phyloP scores from a whole-genome alignment of 1,140 invertebrate species.

The Leptestheria dahalacensis region DNA sequence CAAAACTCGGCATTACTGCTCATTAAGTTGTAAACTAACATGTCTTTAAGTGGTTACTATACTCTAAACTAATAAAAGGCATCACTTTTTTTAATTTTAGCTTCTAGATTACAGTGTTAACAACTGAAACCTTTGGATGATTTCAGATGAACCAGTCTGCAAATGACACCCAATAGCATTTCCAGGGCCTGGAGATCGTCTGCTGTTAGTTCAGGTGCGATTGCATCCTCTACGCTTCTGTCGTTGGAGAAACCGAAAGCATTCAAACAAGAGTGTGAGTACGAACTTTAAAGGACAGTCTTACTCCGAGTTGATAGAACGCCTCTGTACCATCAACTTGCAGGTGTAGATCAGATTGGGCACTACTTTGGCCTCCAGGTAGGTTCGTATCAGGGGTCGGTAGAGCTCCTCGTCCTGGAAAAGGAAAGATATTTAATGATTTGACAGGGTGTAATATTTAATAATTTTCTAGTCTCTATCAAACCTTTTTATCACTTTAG shows the following conservation, averaged over 20 bases:
- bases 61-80: too few species aligned
- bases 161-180: conserved; percentile 47
- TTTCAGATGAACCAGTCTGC: conserved; percentile 44
- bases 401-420: conserved; percentile 15
- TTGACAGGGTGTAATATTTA: too few species aligned
- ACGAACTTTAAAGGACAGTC: background rate
- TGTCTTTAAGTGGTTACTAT: too few species aligned
- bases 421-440: too few species aligned
- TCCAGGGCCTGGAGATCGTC: conserved; percentile 48
- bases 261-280: background rate
- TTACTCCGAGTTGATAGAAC: background rate
- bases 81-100: too few species aligned
- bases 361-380: conserved; percentile 25
- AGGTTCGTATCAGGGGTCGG: conserved; percentile 15
- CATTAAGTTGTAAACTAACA: too few species aligned
- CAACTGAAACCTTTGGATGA: conserved; percentile 1
- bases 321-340: conserved; percentile 22
- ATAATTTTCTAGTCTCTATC: too few species aligned
- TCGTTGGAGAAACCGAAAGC: background rate
- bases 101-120: background rate
- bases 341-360: conserved; percentile 25
- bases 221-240: background rate
- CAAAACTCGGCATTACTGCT: too few species aligned
- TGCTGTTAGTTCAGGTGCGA: conserved; percentile 32
- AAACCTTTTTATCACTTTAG: too few species aligned